Evolutionary conservation across 2,888 invertebrate species (phyloP).

Genomic region (Pseudanteris insignis): DNA sequence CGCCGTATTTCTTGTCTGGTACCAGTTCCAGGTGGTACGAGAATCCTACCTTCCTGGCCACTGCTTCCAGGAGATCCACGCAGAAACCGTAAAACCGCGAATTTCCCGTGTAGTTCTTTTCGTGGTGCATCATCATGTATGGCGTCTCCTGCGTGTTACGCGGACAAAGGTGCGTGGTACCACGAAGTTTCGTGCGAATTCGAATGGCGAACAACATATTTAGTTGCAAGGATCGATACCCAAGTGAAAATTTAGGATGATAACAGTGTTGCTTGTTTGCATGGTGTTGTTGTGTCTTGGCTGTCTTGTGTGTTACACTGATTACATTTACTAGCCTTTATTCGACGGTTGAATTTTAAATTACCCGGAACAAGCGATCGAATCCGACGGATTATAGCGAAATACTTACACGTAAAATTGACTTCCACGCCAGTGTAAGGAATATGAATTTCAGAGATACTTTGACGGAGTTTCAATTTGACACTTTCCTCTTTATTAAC

Average conservation of each 20-base stretch:
- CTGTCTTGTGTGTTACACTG: too few species aligned
- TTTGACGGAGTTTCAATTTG: too few species aligned
- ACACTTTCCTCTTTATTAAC: too few species aligned
- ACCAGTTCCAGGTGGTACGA: constrained; percentile 77
- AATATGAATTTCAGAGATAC: too few species aligned
- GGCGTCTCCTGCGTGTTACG: constrained; percentile 74
- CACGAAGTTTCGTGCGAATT: too few species aligned
- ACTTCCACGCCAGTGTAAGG: too few species aligned
- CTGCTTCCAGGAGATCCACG: constrained; percentile 76
- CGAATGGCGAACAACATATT: constrained; percentile 16
- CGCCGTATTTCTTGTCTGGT: constrained; percentile 76
- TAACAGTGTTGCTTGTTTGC: not conserved
- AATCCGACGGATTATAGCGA: too few species aligned
- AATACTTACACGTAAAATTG: too few species aligned
- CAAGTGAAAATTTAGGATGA: constrained; percentile 32
- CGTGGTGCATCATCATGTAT: constrained; percentile 78
- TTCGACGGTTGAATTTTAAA: too few species aligned
- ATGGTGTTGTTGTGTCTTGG: too few species aligned
- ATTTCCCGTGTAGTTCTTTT: constrained; percentile 77
- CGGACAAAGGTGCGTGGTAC: constrained; percentile 16
- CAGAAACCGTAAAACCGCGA: constrained; percentile 82
- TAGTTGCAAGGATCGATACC: constrained; percentile 11
- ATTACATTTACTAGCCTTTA: too few species aligned
- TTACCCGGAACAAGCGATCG: too few species aligned
- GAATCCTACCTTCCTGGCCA: constrained; percentile 76